These are phyloP conservation scores for Tiaroga cobitis DNA, from an alignment of 2,797 vertebrate genomes.

Conservation along the genomic window DNA sequence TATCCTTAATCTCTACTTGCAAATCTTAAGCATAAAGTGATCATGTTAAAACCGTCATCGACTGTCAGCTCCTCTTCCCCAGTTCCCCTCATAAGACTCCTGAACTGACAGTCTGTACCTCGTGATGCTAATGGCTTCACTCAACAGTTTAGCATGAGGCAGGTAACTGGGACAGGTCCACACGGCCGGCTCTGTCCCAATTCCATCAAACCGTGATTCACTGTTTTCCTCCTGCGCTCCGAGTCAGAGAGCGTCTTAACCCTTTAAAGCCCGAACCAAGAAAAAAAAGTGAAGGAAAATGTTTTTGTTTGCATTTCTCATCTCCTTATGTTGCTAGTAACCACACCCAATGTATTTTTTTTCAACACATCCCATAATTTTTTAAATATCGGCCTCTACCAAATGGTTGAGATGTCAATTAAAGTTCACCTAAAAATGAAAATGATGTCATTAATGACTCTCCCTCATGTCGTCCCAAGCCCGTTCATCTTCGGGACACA, in stretches of 20 bases:
- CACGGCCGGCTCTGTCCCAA: constrained; percentile 36
- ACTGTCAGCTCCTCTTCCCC: neutral
- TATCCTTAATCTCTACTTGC: neutral
- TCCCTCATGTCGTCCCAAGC: too few relatives aligned
- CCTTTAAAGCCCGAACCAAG: too few relatives aligned
- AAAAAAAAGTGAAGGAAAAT: too few relatives aligned
- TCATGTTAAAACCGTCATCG: neutral
- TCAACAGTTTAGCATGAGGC: constrained; percentile 11
- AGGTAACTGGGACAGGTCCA: constrained; percentile 47
- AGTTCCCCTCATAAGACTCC: neutral
- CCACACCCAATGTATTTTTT: too few relatives aligned
- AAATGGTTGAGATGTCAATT: too few relatives aligned
- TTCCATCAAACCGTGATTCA: constrained; percentile 53
- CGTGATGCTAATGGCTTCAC: neutral
- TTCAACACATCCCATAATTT: too few relatives aligned
- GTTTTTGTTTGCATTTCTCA: too few relatives aligned
- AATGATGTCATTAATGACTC: too few relatives aligned
- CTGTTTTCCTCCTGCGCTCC: neutral
- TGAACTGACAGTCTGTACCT: neutral
- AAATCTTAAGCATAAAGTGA: neutral
- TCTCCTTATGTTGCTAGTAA: too few relatives aligned
- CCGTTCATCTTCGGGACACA: too few relatives aligned
- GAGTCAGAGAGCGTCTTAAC: neutral
- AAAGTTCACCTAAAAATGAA: too few relatives aligned
- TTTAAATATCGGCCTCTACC: too few relatives aligned